Percentiles rank a stretch among this genome's conserved stretches.
Evolutionary conservation across 2,797 vertebrate genomes (phyloP).

Genomic region (Gastrophryne carolinensis): DNA sequence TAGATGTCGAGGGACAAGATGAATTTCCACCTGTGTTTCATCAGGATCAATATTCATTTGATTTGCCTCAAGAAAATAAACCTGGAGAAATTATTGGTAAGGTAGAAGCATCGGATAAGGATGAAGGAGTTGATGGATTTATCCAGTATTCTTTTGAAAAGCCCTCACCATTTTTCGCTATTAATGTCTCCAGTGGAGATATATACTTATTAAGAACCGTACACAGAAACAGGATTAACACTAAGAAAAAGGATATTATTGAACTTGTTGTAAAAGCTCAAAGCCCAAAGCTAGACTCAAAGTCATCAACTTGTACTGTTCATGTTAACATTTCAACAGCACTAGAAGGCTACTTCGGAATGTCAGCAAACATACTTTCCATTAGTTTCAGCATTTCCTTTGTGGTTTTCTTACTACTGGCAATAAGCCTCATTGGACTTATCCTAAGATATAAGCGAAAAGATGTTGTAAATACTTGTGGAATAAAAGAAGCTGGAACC

Average conservation of each 20-base stretch:
- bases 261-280: slow-evolving; percentile 79
- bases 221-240: slow-evolving; percentile 64
- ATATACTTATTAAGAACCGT: slow-evolving; percentile 75
- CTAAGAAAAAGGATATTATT: slow-evolving; percentile 59
- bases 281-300: slow-evolving; percentile 81
- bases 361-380: slow-evolving; percentile 68
- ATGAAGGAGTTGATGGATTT: slow-evolving; percentile 84
- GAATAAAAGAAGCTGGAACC: slow-evolving; percentile 62
- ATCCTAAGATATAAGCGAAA: slow-evolving; percentile 76
- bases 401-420: slow-evolving; percentile 73
- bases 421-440: slow-evolving; percentile 68
- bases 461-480: slow-evolving; percentile 55
- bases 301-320: slow-evolving; percentile 74
- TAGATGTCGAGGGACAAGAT: slow-evolving; percentile 83
- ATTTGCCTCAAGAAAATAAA: slow-evolving; percentile 70
- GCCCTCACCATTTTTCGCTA: slow-evolving; percentile 76
- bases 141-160: slow-evolving; percentile 79
- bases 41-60: slow-evolving; percentile 82
- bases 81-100: slow-evolving; percentile 76
- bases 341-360: slow-evolving; percentile 59
- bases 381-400: slow-evolving; percentile 73
- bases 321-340: slow-evolving; percentile 82
- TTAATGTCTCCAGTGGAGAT: slow-evolving; percentile 81
- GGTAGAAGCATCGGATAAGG: slow-evolving; percentile 83
- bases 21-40: slow-evolving; percentile 90